phyloP scores from a whole-genome alignment of 2,113 vertebrate species.

The Erythrolamprus reginae region DNA sequence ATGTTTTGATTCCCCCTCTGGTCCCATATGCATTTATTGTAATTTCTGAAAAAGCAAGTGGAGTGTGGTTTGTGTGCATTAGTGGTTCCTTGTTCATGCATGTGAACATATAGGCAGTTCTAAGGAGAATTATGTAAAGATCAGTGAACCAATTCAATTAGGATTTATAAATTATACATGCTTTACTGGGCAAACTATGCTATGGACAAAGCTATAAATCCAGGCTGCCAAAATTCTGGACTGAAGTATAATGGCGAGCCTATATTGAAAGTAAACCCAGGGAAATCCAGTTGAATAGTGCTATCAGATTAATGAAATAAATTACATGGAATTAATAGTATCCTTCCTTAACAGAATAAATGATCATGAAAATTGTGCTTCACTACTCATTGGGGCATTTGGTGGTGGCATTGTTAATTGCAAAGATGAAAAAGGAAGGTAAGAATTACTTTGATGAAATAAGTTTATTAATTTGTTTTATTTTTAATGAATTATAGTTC shows the following conservation, averaged over 20 bases:
- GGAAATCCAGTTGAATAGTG: not conserved
- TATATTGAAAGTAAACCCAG: not conserved
- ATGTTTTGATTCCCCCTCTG: not conserved
- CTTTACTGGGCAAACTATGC: not conserved
- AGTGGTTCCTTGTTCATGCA: no score
- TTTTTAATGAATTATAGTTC: not conserved
- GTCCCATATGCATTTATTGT: not conserved
- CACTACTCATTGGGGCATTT: conserved; percentile 86
- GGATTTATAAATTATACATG: not conserved
- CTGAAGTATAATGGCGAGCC: not conserved
- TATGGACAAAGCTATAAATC: not conserved
- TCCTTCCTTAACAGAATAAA: conserved; percentile 75
- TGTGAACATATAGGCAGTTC: not conserved
- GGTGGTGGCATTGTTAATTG: conserved; percentile 85
- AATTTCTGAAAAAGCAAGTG: not conserved
- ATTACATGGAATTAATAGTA: not conserved
- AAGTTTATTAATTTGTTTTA: not conserved
- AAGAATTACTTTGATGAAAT: conserved; percentile 16
- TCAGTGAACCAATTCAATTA: not conserved
- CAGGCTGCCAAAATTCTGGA: not conserved
- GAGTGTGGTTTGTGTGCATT: not conserved
- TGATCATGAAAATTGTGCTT: conserved; percentile 88
- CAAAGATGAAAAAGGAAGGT: conserved; percentile 90
- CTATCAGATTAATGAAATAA: not conserved
- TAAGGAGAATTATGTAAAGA: not conserved